phyloP scores from a whole-genome alignment of 2,113 vertebrate genomes.

The Ardeotis arabs region DNA sequence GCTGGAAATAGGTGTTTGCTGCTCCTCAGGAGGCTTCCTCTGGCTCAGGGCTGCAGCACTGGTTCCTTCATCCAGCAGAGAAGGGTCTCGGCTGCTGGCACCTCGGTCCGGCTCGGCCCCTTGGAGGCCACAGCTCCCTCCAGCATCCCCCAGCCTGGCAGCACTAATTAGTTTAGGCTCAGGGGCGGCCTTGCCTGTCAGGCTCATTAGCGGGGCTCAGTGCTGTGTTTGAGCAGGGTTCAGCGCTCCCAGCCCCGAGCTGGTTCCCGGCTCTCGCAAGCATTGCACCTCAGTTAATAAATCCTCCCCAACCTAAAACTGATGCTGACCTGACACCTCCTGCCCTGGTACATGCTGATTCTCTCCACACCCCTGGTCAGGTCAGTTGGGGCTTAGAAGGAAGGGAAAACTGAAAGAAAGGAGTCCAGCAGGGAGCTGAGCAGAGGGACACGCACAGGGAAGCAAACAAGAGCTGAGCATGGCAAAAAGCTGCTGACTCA shows the following conservation, averaged over 20 bases:
- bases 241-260: background rate
- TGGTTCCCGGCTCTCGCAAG: background rate
- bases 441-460: background rate
- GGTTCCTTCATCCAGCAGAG: background rate
- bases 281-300: background rate
- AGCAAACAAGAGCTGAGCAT: fast-evolving
- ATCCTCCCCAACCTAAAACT: background rate
- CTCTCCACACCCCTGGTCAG: background rate
- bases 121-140: background rate
- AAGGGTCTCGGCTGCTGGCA: background rate
- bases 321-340: background rate
- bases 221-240: fast-evolving
- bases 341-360: background rate
- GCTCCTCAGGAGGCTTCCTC: background rate
- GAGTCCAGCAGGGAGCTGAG: background rate
- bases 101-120: fast-evolving
- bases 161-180: background rate
- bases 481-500: background rate
- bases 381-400: background rate
- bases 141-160: background rate
- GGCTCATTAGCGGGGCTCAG: background rate
- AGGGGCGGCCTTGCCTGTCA: background rate
- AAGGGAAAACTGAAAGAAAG: background rate
- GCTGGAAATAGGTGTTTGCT: background rate
- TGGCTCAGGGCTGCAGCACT: too few species aligned